Evolutionary conservation across 2,888 invertebrate species (phyloP).

Genomic region (Hydraecia micacea): DNA sequence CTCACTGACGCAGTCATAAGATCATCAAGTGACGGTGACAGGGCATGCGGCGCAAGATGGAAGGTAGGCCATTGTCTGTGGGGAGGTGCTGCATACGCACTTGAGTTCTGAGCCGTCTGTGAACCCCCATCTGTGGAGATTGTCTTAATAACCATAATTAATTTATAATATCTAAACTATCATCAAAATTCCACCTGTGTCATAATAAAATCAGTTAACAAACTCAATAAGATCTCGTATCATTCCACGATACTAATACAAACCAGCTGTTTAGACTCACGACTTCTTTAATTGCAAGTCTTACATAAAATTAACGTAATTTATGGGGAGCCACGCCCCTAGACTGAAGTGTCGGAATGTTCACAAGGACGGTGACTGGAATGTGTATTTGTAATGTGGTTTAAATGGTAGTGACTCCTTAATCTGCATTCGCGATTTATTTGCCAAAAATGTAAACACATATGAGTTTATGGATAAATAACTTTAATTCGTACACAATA

Average conservation of each 20-base stretch:
- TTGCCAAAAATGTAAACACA: too few species aligned
- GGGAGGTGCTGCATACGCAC: too few species aligned
- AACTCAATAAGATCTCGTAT: constrained; percentile 26
- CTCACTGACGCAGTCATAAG: too few species aligned
- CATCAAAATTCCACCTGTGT: constrained; percentile 32
- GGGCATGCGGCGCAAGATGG: too few species aligned
- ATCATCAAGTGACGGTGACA: too few species aligned
- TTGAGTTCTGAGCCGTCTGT: too few species aligned
- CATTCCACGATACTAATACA: constrained; percentile 19
- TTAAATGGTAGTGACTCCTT: neutral
- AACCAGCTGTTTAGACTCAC: constrained; percentile 38
- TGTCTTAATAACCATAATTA: too few species aligned
- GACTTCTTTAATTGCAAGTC: constrained; percentile 47
- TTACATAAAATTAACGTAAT: constrained; percentile 45
- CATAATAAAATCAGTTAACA: constrained; percentile 33
- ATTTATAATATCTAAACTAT: neutral
- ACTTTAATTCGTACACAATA: too few species aligned
- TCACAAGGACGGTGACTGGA: constrained; percentile 29
- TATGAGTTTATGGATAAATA: too few species aligned
- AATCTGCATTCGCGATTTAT: too few species aligned
- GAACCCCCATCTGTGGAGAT: too few species aligned
- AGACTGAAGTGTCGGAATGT: constrained; percentile 33
- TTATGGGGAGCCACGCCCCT: constrained; percentile 42
- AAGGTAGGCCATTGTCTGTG: too few species aligned
- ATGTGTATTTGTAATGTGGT: constrained; percentile 19